Base-by-base conservation (phyloP, 2,888 invertebrate genomes). In the Drosophila mimica region DNA sequence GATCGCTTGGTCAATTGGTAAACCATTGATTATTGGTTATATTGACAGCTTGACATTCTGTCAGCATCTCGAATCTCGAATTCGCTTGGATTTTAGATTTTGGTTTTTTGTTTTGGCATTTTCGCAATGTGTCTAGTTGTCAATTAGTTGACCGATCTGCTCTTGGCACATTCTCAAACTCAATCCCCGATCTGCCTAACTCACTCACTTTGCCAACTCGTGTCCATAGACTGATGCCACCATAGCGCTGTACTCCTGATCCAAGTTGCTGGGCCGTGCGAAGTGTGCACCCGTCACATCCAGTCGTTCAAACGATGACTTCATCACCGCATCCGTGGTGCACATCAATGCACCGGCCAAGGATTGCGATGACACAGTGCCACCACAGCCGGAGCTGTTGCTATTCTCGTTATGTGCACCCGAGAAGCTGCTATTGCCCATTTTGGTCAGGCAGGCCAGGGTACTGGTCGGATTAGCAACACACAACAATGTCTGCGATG, bases 241-340 rank as follows among this genome's bases (percentile, higher is more conserved):
- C 86, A 93, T 89, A 4, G 91, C 91, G 60, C 90, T 92, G 65
- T 92, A 91, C 66, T 92, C 91, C 73, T 83, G 91, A 65, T 93
- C 92, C 88, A 92, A 72, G 60, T 90, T 91, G 20, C 38, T 79
- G 40, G 82, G 53, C n/a, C 88, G 66, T 25, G 56, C 54, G 8
- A 70, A 72, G 6, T 76, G 74, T 49, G 79, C 70, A 11, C 78
- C 74, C 8, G 74, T 79, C 52, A 88, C 77, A 63, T 92, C 91
- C 57, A 84, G 77, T 5, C 88, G 89, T 56, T 91, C 91, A 38
- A 90, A 79, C 11, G 91, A 91, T 67, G 91, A 83, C 81, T 89
- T 92, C 84, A 91, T 90, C 43, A 84, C 75, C 2, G 88, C 87
- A 64, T 92, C 92, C 64, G 72, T 60, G 62, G 78, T 60, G 62